Evolutionary conservation across 2,113 vertebrate genomes (phyloP), one percentile per base, ranked within the genome.

Genomic region (Bujurquina vittata): DNA sequence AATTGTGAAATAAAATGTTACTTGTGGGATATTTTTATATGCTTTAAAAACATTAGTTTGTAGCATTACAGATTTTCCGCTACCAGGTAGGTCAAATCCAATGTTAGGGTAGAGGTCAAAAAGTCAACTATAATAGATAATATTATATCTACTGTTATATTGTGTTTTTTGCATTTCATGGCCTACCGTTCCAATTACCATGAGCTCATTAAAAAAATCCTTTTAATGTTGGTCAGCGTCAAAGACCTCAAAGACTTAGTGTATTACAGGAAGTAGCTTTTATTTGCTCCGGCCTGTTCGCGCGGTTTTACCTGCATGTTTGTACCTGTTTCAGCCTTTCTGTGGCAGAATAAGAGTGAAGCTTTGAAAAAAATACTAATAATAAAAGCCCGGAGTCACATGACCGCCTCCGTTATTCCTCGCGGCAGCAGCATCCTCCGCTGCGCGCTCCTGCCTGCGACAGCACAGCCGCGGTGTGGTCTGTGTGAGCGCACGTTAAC

Each of bases 371-470:
- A 67, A 67, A 67, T 67, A 67, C n/a, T n/a, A 67, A 67, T 46
- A 54, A 54, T 67, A 74, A 46, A 61, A 58, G 2, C 9, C 10
- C 1, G 2, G 57, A 23, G 49, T 92, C 95, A 95, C 93, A 62
- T 95, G 94, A 92, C 73, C 84, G 1, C 58, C 85, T 86, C 90
- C 88, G 87, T 89, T 95, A 91, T 92, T 94, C 95, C 94, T 94
- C 94, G 94, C 81, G 77, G 55, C 91, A 79, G 55, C 91, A 69
- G 74, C 86, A 75, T 20, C 63, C 78, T 72, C 60, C 22, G 62
- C 76, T n/a, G 1, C 77, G 75, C 61, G 78, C 79, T 79, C 74
- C 80, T 84, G 61, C 84, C 83, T 81, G 83, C 80, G 62, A 86
- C 88, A 81, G 89, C 79, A 52, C 84, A 87, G 80, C 81, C 69